A percentile compares a stretch with the other conserved stretches of the same genome.
These are phyloP conservation scores for Clarias macrocephalus DNA, from an alignment of 2,113 vertebrate species.

Conservation along the genomic window DNA sequence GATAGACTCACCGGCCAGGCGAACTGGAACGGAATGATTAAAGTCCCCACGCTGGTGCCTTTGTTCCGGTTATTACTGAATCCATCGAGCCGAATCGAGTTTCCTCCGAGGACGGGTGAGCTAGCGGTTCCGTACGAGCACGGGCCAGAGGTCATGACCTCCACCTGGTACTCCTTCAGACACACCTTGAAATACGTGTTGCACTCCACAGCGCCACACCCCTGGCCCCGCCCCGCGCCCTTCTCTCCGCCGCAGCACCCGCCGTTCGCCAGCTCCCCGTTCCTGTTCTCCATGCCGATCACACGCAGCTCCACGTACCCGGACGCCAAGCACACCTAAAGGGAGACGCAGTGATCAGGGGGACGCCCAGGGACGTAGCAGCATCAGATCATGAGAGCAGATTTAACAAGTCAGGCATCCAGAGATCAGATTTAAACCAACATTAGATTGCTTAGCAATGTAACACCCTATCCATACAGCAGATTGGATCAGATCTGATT, in stretches of 20 bases:
- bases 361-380: background rate
- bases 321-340: slow-evolving; percentile 83
- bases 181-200: slow-evolving; percentile 91
- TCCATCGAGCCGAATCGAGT: slow-evolving; percentile 85
- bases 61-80: slow-evolving; percentile 72
- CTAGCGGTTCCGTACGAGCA: slow-evolving; percentile 89
- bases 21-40: slow-evolving; percentile 89
- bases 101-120: slow-evolving; percentile 89
- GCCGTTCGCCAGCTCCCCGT: slow-evolving; percentile 85
- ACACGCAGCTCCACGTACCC: slow-evolving; percentile 96
- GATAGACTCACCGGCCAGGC: slow-evolving; percentile 89
- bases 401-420: background rate
- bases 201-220: slow-evolving; percentile 84
- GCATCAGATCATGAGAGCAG: background rate
- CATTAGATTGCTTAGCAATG: background rate
- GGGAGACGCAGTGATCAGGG: slow-evolving; percentile 24
- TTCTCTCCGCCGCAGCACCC: slow-evolving; percentile 85
- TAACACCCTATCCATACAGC: no score
- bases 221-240: slow-evolving; percentile 70
- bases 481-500: background rate
- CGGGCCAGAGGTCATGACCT: slow-evolving; percentile 78
- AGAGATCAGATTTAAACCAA: background rate
- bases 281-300: slow-evolving; percentile 84
- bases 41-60: slow-evolving; percentile 76
- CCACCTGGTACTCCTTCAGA: slow-evolving; percentile 92